These are phyloP conservation scores for Epizoanthus illoricatus DNA, from an alignment of 92 coral and sea anemone species.

Conservation along the genomic window DNA sequence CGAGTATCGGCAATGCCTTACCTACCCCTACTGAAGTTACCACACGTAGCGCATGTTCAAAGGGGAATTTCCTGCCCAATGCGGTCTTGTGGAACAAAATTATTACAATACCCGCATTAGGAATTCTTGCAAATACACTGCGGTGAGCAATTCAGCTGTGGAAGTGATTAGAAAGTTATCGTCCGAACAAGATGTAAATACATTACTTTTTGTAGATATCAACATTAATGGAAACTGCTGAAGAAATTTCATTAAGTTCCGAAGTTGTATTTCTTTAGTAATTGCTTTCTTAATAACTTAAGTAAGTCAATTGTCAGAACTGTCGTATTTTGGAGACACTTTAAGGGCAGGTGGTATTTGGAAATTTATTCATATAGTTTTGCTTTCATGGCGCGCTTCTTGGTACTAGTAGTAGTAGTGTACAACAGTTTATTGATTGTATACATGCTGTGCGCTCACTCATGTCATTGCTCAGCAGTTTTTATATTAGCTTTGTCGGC, in stretches of 20 bases:
- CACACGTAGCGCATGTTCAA: constrained; percentile 36
- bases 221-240: constrained; percentile 73
- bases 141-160: constrained; percentile 39
- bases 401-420: not conserved
- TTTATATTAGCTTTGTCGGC: not conserved
- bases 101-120: constrained; percentile 44
- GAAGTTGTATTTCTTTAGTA: constrained; percentile 86
- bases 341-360: constrained; percentile 66
- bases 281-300: constrained; percentile 96
- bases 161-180: constrained; percentile 26
- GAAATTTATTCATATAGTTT: constrained; percentile 18
- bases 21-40: not conserved
- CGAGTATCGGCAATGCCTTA: not conserved
- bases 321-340: constrained; percentile 77
- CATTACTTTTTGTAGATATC: constrained; percentile 57
- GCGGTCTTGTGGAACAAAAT: constrained; percentile 36
- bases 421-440: not conserved
- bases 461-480: not conserved
- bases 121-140: constrained; percentile 53
- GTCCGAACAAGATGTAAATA: constrained; percentile 46
- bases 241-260: constrained; percentile 88
- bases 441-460: not conserved
- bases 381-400: not conserved
- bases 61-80: not conserved
- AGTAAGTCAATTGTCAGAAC: constrained; percentile 93